Evolutionary conservation across 2,797 vertebrate genomes (phyloP).

Genomic region (Dipus sagitta): DNA sequence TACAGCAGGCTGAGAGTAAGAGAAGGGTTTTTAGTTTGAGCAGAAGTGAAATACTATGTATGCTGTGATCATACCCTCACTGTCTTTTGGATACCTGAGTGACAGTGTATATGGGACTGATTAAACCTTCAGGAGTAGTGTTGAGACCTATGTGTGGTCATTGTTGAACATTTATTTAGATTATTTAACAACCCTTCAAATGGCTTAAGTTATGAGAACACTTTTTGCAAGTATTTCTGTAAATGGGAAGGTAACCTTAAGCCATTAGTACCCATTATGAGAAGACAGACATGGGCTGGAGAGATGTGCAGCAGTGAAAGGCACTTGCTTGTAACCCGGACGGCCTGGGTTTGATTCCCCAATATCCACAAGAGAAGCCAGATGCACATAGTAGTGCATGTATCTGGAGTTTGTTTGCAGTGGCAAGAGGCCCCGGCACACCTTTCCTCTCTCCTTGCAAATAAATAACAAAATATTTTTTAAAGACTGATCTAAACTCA

Average conservation of each 20-base stretch:
- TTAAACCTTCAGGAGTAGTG: neutral
- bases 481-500: neutral
- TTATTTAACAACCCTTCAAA: neutral
- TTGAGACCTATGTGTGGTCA: neutral
- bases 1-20: neutral
- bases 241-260: neutral
- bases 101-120: neutral
- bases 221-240: conserved; percentile 8
- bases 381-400: no score
- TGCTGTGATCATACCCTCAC: neutral
- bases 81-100: neutral
- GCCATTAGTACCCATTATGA: neutral
- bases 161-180: neutral
- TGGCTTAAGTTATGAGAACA: neutral
- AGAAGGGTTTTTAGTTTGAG: neutral
- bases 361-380: no score
- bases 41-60: neutral
- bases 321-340: no score
- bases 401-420: no score
- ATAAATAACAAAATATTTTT: no score
- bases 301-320: no score
- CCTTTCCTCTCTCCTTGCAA: no score
- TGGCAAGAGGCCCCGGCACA: no score
- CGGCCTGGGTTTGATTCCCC: no score
- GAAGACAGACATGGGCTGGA: neutral